Evolutionary conservation across 2,797 vertebrate genomes (phyloP).

Genomic region (Margarornis squamiger): DNA sequence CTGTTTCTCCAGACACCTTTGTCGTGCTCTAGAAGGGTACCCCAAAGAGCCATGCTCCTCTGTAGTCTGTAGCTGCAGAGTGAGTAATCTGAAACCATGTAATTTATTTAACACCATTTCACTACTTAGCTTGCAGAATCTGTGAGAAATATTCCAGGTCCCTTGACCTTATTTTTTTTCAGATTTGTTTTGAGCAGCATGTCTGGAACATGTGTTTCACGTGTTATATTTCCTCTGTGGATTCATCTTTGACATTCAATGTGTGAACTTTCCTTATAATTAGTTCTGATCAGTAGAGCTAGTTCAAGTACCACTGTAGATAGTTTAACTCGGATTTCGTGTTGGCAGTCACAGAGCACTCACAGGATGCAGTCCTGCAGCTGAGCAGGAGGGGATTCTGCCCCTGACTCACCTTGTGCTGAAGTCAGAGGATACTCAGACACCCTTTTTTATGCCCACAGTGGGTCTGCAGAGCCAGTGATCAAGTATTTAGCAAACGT

Average conservation of each 20-base stretch:
- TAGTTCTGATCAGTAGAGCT: slow-evolving; percentile 43
- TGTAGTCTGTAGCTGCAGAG: background rate
- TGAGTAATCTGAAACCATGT: slow-evolving; percentile 30
- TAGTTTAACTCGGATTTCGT: background rate
- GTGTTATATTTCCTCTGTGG: slow-evolving; percentile 49
- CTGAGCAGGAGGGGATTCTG: background rate
- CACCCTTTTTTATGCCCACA: background rate
- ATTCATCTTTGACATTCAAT: slow-evolving; percentile 41
- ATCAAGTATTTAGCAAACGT: background rate
- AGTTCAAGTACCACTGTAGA: background rate
- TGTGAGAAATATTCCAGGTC: slow-evolving; percentile 31
- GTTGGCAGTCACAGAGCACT: background rate
- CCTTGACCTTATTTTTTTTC: slow-evolving; percentile 34
- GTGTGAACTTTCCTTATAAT: slow-evolving; percentile 44
- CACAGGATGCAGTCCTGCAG: background rate
- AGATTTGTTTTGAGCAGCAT: slow-evolving; percentile 34
- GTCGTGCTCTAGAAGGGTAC: background rate
- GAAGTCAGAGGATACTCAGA: background rate
- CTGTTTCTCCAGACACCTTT: background rate
- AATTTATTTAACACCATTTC: slow-evolving; percentile 9
- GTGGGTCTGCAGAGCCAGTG: background rate
- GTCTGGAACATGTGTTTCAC: slow-evolving; percentile 47
- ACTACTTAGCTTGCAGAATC: slow-evolving; percentile 32
- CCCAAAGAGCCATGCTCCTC: background rate
- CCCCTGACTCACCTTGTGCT: background rate